These are phyloP conservation scores for Microctonus aethiopoides DNA, from an alignment of 2,888 invertebrate species.

Conservation along the genomic window DNA sequence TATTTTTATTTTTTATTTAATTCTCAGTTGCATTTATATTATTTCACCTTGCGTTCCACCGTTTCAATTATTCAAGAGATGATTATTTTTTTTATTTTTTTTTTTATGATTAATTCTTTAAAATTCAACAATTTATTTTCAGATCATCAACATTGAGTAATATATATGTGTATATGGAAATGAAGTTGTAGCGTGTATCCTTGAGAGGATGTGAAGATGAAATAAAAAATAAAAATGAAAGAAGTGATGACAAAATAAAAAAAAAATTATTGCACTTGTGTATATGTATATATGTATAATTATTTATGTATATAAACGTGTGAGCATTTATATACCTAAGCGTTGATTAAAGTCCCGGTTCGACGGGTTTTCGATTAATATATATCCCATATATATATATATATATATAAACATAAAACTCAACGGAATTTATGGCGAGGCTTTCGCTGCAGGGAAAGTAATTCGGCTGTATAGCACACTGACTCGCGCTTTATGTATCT, in stretches of 20 bases:
- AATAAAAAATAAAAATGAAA: background rate
- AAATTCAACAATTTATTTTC: background rate
- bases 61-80: background rate
- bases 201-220: background rate
- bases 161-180: background rate
- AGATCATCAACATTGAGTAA: background rate
- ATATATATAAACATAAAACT: constrained; percentile 28
- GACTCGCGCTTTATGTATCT: constrained; percentile 3
- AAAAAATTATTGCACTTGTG: constrained; percentile 10
- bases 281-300: too few relatives aligned
- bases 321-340: constrained; percentile 6
- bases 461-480: constrained; percentile 26
- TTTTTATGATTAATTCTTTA: too few relatives aligned
- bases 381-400: constrained; percentile 33
- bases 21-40: background rate
- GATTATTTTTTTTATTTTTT: background rate
- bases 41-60: too few relatives aligned
- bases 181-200: background rate
- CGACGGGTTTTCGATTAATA: constrained; percentile 42
- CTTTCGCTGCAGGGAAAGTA: constrained; percentile 36
- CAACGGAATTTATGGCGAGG: constrained; percentile 31
- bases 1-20: background rate
- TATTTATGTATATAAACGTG: background rate
- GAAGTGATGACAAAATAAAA: background rate
- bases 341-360: constrained; percentile 30